These are phyloP conservation scores for Dryobates pubescens DNA, from an alignment of 2,797 vertebrate genomes.

Conservation along the genomic window DNA sequence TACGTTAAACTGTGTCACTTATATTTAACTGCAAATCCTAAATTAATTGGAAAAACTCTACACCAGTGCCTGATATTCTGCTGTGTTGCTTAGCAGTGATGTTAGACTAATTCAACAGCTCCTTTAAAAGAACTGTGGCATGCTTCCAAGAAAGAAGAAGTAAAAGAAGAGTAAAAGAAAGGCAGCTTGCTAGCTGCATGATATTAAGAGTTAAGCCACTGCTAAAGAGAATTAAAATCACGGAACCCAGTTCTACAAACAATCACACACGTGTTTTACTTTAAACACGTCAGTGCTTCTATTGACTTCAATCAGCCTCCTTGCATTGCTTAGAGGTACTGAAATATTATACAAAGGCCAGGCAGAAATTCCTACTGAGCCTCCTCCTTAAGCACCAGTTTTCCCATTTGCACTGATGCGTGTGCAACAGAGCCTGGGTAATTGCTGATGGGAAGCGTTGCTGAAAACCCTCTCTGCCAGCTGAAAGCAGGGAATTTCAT, in stretches of 20 bases:
- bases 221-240: slow-evolving; percentile 60
- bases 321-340: neutral
- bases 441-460: neutral
- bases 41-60: slow-evolving; percentile 50
- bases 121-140: slow-evolving; percentile 34
- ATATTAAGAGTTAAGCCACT: slow-evolving; percentile 48
- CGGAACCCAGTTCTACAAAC: neutral
- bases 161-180: neutral
- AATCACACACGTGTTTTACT: neutral
- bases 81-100: neutral
- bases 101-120: slow-evolving; percentile 20
- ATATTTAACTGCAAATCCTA: slow-evolving; percentile 46
- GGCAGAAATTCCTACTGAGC: neutral
- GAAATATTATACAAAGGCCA: neutral
- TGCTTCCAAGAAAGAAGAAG: neutral
- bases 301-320: neutral
- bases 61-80: neutral
- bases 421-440: neutral
- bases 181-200: slow-evolving; percentile 44
- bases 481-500: neutral
- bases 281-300: neutral
- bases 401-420: neutral
- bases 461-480: neutral
- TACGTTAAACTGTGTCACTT: slow-evolving; percentile 26
- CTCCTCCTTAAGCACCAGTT: neutral